Conservation (phyloP, 2,888 invertebrate species). For the Amblyjoppa fuscipennis region DNA sequence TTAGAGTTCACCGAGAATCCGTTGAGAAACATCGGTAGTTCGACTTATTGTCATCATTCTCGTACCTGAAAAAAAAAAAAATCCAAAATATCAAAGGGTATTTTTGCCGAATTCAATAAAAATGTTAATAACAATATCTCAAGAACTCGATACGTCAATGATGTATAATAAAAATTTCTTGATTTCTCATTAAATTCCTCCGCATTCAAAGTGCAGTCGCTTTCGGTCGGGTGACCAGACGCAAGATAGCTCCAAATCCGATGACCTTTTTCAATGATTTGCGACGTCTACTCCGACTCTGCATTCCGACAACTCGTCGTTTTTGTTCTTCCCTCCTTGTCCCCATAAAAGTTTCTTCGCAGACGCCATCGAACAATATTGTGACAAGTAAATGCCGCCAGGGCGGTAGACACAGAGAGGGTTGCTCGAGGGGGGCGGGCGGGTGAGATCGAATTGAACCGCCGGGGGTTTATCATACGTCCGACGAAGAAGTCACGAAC, state of each 20-base stretch:
- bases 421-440: slow-evolving; percentile 12
- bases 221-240: no score
- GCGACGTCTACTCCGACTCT: background rate
- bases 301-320: background rate
- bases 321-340: background rate
- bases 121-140: no score
- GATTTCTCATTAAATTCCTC: background rate
- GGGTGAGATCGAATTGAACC: slow-evolving; percentile 25
- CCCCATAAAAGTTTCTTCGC: background rate
- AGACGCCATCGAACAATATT: slow-evolving; percentile 49
- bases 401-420: slow-evolving; percentile 1
- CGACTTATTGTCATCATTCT: no score
- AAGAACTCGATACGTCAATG: no score
- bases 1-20: no score
- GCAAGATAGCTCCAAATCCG: background rate
- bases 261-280: background rate
- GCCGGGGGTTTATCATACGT: slow-evolving; percentile 37
- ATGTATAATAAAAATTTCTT: no score
- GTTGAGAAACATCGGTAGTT: no score
- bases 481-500: slow-evolving; percentile 51
- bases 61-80: no score
- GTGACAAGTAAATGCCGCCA: slow-evolving; percentile 53
- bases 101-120: no score
- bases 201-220: no score
- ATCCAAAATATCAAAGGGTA: no score